A percentile compares a stretch with the other conserved stretches of the same genome.
phyloP scores from a whole-genome alignment of 2,797 vertebrate genomes.

The Eremophila alpestris region DNA sequence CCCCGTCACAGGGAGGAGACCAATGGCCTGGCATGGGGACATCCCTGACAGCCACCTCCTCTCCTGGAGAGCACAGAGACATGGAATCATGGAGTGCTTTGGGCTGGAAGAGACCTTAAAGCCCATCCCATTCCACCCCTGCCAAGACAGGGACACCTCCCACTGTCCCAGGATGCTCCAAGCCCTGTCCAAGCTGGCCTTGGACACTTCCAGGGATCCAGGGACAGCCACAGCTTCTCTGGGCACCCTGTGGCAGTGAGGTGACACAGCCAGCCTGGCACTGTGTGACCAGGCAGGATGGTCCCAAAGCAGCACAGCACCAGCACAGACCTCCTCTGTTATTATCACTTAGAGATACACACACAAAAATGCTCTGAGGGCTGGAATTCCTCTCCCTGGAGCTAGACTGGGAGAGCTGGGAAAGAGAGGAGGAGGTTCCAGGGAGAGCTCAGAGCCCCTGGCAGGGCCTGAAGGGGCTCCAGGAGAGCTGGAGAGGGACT shows the following conservation, averaged over 20 bases:
- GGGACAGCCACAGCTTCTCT: neutral
- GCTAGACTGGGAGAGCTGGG: neutral
- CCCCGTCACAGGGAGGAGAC: neutral
- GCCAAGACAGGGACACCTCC: neutral
- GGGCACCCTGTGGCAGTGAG: neutral
- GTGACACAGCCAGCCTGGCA: neutral
- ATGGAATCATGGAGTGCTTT: neutral
- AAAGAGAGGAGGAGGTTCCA: neutral
- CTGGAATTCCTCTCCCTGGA: neutral
- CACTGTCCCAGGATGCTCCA: neutral
- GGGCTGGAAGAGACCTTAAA: neutral
- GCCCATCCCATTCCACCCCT: fast-evolving
- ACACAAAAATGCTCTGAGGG: neutral
- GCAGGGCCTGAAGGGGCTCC: neutral
- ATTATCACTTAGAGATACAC: fast-evolving
- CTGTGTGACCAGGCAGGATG: fast-evolving
- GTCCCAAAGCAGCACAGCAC: neutral
- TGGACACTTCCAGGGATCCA: neutral
- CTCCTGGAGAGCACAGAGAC: neutral
- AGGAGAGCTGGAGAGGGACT: neutral
- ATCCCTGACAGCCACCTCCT: neutral
- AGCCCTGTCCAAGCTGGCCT: fast-evolving
- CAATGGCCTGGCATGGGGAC: neutral
- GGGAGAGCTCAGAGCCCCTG: neutral
- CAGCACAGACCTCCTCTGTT: neutral